A percentile compares a stretch with the other conserved stretches of the same genome.
Evolutionary conservation across 2,797 vertebrate species (phyloP).

Genomic region (Balearica regulorum): DNA sequence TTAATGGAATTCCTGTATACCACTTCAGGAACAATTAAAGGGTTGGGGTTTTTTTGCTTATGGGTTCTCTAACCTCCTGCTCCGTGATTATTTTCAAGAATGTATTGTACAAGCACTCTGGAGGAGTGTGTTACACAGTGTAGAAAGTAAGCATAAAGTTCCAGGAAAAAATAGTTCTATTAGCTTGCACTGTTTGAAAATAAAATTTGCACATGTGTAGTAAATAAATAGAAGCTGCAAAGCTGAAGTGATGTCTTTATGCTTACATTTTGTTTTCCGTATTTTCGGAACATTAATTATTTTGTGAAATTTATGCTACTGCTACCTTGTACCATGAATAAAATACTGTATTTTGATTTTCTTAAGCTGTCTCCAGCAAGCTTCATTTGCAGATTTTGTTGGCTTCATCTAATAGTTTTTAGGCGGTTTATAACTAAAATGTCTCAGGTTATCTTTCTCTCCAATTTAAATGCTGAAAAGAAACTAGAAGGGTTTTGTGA

Average conservation of each 20-base stretch:
- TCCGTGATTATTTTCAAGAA: neutral
- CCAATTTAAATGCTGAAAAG: slow-evolving; percentile 1
- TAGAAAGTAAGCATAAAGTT: neutral
- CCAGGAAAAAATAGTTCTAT: neutral
- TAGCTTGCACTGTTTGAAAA: neutral
- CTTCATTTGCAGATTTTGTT: neutral
- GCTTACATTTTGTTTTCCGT: neutral
- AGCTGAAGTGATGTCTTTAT: neutral
- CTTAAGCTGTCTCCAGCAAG: neutral
- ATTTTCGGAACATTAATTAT: neutral
- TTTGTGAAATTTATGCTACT: neutral
- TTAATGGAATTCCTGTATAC: neutral
- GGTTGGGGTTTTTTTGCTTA: neutral
- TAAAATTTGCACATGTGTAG: neutral
- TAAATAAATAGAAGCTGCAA: neutral
- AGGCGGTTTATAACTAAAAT: neutral
- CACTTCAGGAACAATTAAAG: neutral
- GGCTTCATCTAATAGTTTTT: neutral
- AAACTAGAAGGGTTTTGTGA: neutral
- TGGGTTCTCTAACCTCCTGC: fast-evolving
- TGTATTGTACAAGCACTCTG: neutral
- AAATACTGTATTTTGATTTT: neutral
- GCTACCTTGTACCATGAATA: neutral
- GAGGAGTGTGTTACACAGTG: neutral
- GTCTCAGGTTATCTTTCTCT: neutral